phyloP scores from a whole-genome alignment of 2,113 vertebrate species.

The Microtus pennsylvanicus region DNA sequence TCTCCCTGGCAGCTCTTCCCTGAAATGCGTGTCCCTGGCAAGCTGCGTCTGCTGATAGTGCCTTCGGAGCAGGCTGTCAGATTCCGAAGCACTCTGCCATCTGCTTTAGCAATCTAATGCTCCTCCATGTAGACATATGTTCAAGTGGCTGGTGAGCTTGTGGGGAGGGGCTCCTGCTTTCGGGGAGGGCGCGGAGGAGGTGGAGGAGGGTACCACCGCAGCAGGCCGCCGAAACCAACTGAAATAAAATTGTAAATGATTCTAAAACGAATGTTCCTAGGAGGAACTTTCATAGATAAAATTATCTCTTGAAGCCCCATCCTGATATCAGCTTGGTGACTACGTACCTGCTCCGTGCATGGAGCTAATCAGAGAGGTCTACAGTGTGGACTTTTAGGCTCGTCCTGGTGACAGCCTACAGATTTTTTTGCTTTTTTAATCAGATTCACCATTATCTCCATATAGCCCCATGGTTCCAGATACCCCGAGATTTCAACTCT shows the following conservation, averaged over 20 bases:
- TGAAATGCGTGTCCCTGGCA: conserved; percentile 73
- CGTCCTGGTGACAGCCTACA: not conserved
- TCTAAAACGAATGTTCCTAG: not conserved
- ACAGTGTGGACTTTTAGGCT: not conserved
- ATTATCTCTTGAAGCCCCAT: not conserved
- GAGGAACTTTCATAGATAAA: not conserved
- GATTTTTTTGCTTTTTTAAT: not conserved
- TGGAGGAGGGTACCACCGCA: not conserved
- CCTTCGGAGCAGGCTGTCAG: conserved; percentile 57
- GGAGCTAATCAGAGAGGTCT: not conserved
- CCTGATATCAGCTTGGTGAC: accelerated
- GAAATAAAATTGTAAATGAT: not conserved
- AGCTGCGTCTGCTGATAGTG: conserved; percentile 37
- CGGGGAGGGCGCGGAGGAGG: not conserved
- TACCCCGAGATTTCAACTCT: not conserved
- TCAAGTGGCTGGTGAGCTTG: not conserved
- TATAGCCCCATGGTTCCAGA: not conserved
- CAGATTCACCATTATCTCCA: not conserved
- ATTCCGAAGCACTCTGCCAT: conserved; percentile 72
- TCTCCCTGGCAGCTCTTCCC: conserved; percentile 62
- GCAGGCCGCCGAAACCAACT: not conserved
- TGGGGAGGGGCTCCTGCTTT: not conserved
- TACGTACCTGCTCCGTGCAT: not conserved
- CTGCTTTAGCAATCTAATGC: conserved; percentile 73
- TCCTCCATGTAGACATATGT: conserved; percentile 66